Percentiles rank a stretch among this genome's conserved stretches.
Evolutionary conservation across 2,113 vertebrate species (phyloP).

Genomic region (Natator depressus): DNA sequence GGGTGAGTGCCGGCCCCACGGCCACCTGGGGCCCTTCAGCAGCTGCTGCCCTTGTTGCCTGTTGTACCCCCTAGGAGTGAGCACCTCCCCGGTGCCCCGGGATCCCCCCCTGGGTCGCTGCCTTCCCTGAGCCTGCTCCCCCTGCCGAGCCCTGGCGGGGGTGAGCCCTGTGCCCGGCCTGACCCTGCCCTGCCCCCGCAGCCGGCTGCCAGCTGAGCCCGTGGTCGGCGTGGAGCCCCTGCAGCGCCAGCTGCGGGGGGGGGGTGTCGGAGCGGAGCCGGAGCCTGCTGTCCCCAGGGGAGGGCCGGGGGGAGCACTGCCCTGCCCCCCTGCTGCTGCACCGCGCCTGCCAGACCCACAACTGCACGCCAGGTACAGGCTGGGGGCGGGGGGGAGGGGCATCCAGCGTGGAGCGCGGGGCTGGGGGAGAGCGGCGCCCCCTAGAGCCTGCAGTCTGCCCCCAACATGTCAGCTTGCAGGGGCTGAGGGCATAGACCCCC

Average conservation of each 20-base stretch:
- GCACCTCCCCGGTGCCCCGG: not conserved
- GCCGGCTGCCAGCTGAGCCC: conserved; percentile 79
- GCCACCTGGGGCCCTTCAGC: too few species aligned
- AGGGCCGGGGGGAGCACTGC: conserved; percentile 74
- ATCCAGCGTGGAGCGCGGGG: too few species aligned
- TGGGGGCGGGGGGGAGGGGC: not conserved
- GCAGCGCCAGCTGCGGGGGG: conserved; percentile 83
- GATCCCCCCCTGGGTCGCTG: not conserved
- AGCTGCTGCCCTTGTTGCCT: too few species aligned
- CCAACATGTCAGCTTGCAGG: not conserved
- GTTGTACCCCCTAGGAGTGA: not conserved
- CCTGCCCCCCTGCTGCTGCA: conserved; percentile 75
- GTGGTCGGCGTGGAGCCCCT: conserved; percentile 85
- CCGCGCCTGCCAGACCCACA: conserved; percentile 80
- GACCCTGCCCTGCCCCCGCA: not conserved
- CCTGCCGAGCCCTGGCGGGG: not conserved
- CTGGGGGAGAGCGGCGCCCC: too few species aligned
- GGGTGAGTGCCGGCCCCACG: not conserved
- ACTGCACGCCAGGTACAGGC: conserved; percentile 80
- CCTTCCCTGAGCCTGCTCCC: not conserved
- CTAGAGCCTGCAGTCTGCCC: too few species aligned
- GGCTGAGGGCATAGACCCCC: not conserved
- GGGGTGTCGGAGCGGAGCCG: conserved; percentile 77
- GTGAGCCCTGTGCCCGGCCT: not conserved
- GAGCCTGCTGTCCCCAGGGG: conserved; percentile 61